phyloP scores from a whole-genome alignment of 2,113 vertebrate genomes.

The Psophia crepitans region DNA sequence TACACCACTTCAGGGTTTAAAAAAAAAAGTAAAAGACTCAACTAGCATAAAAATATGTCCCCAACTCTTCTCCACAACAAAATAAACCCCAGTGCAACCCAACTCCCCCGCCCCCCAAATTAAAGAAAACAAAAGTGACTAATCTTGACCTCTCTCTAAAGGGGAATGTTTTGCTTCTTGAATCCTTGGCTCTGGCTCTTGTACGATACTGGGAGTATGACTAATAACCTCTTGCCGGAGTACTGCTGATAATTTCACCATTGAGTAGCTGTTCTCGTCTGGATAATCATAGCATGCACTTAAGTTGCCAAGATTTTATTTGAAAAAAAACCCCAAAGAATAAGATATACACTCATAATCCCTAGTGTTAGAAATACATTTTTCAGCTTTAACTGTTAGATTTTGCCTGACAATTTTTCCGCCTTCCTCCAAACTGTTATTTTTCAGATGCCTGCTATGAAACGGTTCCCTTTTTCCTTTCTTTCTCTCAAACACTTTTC shows the following conservation, averaged over 20 bases:
- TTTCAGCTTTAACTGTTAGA: conserved; percentile 47
- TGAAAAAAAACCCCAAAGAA: neutral
- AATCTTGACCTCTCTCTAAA: conserved; percentile 61
- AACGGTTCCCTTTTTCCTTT: conserved; percentile 47
- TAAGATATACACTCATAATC: conserved; percentile 46
- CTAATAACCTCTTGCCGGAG: conserved; percentile 57
- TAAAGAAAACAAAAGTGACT: conserved; percentile 58
- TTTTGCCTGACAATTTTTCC: conserved; percentile 33
- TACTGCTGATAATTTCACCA: conserved; percentile 69
- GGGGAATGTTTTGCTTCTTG: conserved; percentile 64
- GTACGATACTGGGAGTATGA: conserved; percentile 62
- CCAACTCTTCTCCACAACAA: neutral
- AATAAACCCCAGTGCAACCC: neutral
- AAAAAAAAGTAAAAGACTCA: neutral
- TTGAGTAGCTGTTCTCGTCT: conserved; percentile 63
- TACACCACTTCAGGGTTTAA: conserved; percentile 30
- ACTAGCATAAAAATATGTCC: conserved; percentile 10
- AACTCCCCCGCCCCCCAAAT: neutral
- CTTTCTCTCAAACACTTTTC: conserved; percentile 45
- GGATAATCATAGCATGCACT: conserved; percentile 29
- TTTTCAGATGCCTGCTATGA: conserved; percentile 59
- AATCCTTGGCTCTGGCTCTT: conserved; percentile 57
- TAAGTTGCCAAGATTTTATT: conserved; percentile 59
- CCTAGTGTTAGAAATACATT: conserved; percentile 40
- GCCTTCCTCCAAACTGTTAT: conserved; percentile 30